A percentile compares a stretch with the other conserved stretches of the same genome.
phyloP scores from a whole-genome alignment of 1,140 invertebrate genomes.

The Drosophila grimshawi region DNA sequence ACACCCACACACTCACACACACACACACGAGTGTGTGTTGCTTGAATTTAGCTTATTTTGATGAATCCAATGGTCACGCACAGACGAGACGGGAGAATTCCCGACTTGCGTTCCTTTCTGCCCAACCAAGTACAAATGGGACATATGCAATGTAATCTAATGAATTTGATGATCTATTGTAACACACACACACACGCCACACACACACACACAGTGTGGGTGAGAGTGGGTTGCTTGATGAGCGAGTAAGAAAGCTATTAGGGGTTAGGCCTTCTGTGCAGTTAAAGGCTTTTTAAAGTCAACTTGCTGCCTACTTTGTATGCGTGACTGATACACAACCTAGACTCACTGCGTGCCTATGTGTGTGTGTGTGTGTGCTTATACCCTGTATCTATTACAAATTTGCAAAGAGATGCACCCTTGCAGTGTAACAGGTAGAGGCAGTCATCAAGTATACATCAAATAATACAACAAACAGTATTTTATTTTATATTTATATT shows the following conservation, averaged over 20 bases:
- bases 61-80: conserved; percentile 66
- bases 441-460: too few relatives aligned
- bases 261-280: conserved; percentile 29
- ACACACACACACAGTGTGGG: background rate
- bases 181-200: background rate
- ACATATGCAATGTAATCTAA: conserved; percentile 81
- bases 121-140: conserved; percentile 49
- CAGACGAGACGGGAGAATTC: conserved; percentile 20
- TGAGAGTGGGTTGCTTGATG: background rate
- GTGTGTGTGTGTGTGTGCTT: conserved; percentile 13
- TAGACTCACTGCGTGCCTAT: conserved; percentile 6
- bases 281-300: conserved; percentile 70
- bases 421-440: too few relatives aligned
- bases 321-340: conserved; percentile 56
- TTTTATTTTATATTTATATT: too few relatives aligned
- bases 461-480: too few relatives aligned
- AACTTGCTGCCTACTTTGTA: conserved; percentile 75
- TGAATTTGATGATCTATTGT: conserved; percentile 83
- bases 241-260: too few relatives aligned
- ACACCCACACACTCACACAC: background rate
- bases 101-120: background rate
- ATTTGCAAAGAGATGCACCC: too few relatives aligned
- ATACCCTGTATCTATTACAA: background rate
- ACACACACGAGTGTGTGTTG: conserved; percentile 13
- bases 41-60: conserved; percentile 55